These are phyloP conservation scores for Poecilia picta DNA, from an alignment of 2,797 vertebrate genomes.

Conservation along the genomic window DNA sequence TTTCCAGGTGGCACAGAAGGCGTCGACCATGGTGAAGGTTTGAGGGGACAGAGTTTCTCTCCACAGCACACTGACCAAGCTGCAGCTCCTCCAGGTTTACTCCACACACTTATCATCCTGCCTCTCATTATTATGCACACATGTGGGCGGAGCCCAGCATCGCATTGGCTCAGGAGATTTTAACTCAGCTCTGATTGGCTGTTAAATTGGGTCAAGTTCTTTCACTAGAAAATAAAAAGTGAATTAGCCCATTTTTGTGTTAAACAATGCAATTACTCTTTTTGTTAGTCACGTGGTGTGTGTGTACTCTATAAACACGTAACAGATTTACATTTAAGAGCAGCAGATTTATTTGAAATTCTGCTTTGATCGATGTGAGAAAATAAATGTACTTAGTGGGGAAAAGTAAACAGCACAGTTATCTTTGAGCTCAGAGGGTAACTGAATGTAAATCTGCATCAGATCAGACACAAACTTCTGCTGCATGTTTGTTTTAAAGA, in stretches of 20 bases:
- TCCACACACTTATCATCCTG: conserved; percentile 41
- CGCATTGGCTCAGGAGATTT: conserved; percentile 72
- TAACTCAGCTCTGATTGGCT: conserved; percentile 58
- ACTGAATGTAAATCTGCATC: background rate
- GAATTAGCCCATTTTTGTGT: conserved; percentile 53
- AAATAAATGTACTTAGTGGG: background rate
- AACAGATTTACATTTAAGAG: background rate
- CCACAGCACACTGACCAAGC: conserved; percentile 46
- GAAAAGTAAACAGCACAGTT: background rate
- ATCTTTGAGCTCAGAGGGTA: background rate
- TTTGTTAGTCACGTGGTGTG: conserved; percentile 17
- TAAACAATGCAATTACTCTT: conserved; percentile 56
- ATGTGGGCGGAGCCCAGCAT: conserved; percentile 49
- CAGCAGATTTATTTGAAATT: background rate
- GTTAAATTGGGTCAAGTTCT: conserved; percentile 60
- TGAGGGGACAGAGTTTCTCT: conserved; percentile 42
- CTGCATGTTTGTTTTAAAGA: background rate
- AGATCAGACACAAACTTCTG: background rate
- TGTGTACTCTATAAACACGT: background rate
- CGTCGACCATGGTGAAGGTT: conserved; percentile 88
- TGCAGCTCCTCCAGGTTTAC: conserved; percentile 40
- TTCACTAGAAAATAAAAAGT: conserved; percentile 2
- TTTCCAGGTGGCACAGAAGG: conserved; percentile 95
- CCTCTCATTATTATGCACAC: conserved; percentile 58
- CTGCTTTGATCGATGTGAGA: background rate